Conservation (phyloP, 2,888 invertebrate species). For the Lithophane semibrunnea region DNA sequence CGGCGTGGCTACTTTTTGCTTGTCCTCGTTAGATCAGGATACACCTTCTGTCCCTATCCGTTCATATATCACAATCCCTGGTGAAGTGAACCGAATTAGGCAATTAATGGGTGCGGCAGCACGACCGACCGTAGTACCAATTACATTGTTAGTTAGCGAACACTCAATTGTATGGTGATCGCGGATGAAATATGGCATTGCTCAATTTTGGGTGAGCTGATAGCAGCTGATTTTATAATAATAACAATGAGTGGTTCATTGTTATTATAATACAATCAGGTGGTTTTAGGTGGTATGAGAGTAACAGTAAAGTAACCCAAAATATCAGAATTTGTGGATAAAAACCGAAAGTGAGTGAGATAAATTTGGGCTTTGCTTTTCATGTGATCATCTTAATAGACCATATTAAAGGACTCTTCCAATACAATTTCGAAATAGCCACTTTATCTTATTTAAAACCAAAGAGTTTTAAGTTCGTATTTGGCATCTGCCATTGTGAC, state of each 20-base stretch:
- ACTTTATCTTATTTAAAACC: neutral
- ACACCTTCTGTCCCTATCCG: slow-evolving; percentile 17
- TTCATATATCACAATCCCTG: slow-evolving; percentile 30
- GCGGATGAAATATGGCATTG: slow-evolving; percentile 24
- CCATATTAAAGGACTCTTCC: neutral
- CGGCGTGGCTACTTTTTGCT: neutral
- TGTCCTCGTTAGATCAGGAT: neutral
- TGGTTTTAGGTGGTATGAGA: neutral
- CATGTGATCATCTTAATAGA: neutral
- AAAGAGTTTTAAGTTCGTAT: too few species aligned
- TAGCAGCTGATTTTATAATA: neutral
- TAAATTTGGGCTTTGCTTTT: neutral
- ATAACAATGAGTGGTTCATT: neutral
- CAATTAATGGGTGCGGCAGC: slow-evolving; percentile 68
- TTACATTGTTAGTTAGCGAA: slow-evolving; percentile 57
- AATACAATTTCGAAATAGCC: neutral
- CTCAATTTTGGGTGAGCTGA: slow-evolving; percentile 24
- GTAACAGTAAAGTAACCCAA: neutral
- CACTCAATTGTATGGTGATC: slow-evolving; percentile 45
- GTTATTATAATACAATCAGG: too few species aligned
- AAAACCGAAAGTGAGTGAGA: too few species aligned
- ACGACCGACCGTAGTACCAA: slow-evolving; percentile 49
- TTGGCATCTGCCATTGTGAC: neutral
- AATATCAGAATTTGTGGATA: neutral
- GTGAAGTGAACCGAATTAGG: slow-evolving; percentile 71